Base-by-base conservation (phyloP, 2,113 vertebrate genomes). In the Otolemur garnettii region DNA sequence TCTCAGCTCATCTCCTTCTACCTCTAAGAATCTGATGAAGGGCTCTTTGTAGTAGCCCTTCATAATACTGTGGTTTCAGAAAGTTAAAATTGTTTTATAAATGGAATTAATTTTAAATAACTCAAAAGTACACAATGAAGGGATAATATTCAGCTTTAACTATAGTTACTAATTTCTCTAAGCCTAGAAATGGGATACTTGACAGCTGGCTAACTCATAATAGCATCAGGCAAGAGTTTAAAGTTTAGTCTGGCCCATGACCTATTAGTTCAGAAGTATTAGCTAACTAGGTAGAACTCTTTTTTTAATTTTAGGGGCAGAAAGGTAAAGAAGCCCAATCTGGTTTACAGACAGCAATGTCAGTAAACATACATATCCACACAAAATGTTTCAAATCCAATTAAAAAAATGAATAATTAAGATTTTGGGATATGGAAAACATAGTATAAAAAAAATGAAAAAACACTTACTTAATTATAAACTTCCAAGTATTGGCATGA, bases 401-500 rank as follows among this genome's bases (percentile, higher is more conserved):
- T 74, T 33, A 33, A 89, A 64, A 64, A 55, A 12, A 89, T 9
- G 8, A 87, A 75, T 55, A 87, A 94, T 38, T 86, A 95, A 90
- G 38, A 94, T 28, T 50, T 74, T 2, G 30, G 5, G 14, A 75
- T 88, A 77, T 0, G 11, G 28, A 93, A 96, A 86, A 90, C 33
- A 87, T 7, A 33, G n/a, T 74, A 60, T 78, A 77, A 90, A 93
- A 95, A 90, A 96, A 90, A n/a, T 8, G 55, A 81, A 80, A n/a
- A 72, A 72, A 62, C 53, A 90, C 99, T 98, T 98, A 99, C 99
- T 99, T 99, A 98, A 99, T 99, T 71, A 99, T 99, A 97, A 99
- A 99, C 96, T 99, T 99, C 99, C 99, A 99, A 0, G 99, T 99
- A 95, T 99, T 99, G 86, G 99, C 99, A 97, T 99, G 99, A 95